phyloP scores from a whole-genome alignment of 2,888 invertebrate species.

The Buathra laborator region DNA sequence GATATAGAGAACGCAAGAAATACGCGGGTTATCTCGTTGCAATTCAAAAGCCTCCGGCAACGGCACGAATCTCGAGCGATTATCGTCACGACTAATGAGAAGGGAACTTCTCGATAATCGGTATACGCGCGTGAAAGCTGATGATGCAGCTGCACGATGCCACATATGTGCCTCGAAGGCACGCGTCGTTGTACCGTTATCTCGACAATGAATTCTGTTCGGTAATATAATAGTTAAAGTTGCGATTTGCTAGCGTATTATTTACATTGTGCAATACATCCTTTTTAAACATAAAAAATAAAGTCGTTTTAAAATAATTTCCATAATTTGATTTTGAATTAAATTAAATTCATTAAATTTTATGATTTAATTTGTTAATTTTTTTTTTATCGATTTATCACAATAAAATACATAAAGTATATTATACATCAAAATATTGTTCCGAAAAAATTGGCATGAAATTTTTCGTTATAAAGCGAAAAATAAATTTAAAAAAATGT shows the following conservation, averaged over 20 bases:
- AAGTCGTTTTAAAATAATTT: too few relatives aligned
- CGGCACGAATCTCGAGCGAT: conserved; percentile 31
- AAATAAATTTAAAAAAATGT: too few relatives aligned
- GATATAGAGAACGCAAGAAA: conserved; percentile 18
- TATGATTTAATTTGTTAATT: too few relatives aligned
- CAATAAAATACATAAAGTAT: too few relatives aligned
- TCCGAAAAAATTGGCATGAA: too few relatives aligned
- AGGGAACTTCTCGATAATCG: conserved; percentile 34
- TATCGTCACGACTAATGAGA: conserved; percentile 16
- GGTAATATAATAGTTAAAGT: neutral
- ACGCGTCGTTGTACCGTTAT: conserved; percentile 49
- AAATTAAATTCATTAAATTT: too few relatives aligned
- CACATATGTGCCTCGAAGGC: conserved; percentile 37
- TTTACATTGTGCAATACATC: neutral
- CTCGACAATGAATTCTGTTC: conserved; percentile 22
- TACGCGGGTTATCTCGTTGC: conserved; percentile 40
- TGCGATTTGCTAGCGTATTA: neutral
- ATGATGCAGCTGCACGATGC: conserved; percentile 37
- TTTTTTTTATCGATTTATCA: too few relatives aligned
- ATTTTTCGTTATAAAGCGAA: too few relatives aligned
- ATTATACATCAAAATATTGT: too few relatives aligned
- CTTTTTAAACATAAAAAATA: too few relatives aligned
- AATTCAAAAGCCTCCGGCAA: conserved; percentile 26
- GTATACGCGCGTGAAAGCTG: conserved; percentile 1
- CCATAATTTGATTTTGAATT: too few relatives aligned